Evolutionary conservation across 2,797 vertebrate genomes (phyloP), one percentile per base, ranked within the genome.

Genomic region (Helarctos malayanus): DNA sequence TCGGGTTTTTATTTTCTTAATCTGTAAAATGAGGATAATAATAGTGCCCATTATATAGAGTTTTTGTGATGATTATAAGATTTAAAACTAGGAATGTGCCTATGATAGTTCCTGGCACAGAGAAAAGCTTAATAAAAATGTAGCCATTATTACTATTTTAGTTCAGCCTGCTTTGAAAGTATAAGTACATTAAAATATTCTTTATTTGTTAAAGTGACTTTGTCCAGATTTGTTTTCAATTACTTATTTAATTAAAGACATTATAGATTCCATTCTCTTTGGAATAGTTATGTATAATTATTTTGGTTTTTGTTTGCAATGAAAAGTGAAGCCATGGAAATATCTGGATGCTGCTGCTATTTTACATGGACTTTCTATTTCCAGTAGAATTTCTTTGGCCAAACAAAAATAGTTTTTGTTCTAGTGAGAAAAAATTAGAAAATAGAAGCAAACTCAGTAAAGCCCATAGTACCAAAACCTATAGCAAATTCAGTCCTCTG

Each of bases 341-440:
- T 71, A 86, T 11, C 49, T 56, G 18, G 27, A 75, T 81, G n/a
- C 56, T 73, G 47, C 19, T 97, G 52, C 38, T 86, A 59, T 41
- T 84, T 61, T 19, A 18, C 73, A 21, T 83, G 35, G 27, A 32
- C n/a, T 38, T 73, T 41, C 23, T 47, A 75, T 45, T 75, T 75
- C 41, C 47, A 25, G 29, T 16, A 45, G 27, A 35, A 35, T 38
- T 49, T 65, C 73, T 91, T 76, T 68, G 57, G 32, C 14, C 52
- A 89, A 92, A 82, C n/a, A 96, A 92, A 19, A 84, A 68, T 54
- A 76, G 21, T 80, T 91, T 97, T 95, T 91, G 61, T 89, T 86
- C 69, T 89, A 41, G 32, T 59, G 57, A 88, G 65, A 59, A 93
- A 86, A 71, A 80, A 83, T 92, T 79, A 87, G 57, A 91, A 92